These are phyloP conservation scores for Merops nubicus DNA, from an alignment of 2,113 vertebrate species.

Conservation along the genomic window DNA sequence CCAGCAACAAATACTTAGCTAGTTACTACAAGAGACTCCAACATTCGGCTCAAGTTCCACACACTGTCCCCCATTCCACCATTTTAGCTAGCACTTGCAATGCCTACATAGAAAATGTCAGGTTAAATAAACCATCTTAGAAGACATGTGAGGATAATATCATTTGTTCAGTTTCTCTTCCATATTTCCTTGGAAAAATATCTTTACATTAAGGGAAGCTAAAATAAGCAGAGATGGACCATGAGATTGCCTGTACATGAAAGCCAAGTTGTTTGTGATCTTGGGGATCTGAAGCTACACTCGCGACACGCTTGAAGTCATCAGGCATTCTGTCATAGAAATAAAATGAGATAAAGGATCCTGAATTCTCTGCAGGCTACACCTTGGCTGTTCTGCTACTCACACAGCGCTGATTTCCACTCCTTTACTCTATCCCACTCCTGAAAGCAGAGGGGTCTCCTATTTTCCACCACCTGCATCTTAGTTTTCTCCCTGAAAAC, in stretches of 20 bases:
- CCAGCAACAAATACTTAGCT: constrained; percentile 52
- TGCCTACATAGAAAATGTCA: neutral
- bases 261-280: neutral
- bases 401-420: neutral
- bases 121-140: constrained; percentile 12
- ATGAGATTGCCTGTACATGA: neutral
- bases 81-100: neutral
- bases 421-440: neutral
- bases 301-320: neutral
- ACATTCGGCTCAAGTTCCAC: neutral
- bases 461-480: neutral
- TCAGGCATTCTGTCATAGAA: neutral
- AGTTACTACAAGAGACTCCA: constrained; percentile 10
- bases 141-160: neutral
- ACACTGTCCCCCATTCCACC: neutral
- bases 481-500: neutral
- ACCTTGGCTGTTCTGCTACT: neutral
- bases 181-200: neutral
- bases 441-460: neutral
- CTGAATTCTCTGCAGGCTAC: neutral
- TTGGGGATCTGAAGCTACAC: neutral
- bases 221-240: neutral
- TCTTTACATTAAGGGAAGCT: neutral
- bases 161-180: neutral
- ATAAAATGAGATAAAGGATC: neutral